phyloP scores from a whole-genome alignment of 23 tunicate genomes.

The Trididemnum clinides region DNA sequence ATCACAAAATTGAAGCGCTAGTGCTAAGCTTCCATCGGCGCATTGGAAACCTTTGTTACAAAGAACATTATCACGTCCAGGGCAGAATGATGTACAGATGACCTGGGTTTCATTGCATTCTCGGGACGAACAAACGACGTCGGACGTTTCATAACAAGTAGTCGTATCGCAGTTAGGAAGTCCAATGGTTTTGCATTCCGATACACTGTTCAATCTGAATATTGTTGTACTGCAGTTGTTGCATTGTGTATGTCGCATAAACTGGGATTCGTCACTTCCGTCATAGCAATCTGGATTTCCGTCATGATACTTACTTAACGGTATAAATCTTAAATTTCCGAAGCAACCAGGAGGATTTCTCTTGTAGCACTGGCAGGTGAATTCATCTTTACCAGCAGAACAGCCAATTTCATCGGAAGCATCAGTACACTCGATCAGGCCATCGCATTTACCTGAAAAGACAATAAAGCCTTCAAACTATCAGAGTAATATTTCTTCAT shows the following conservation, averaged over 20 bases:
- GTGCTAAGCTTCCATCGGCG: background rate
- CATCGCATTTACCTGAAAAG: background rate
- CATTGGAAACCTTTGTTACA: conserved; percentile 1
- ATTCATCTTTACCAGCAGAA: background rate
- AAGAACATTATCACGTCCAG: background rate
- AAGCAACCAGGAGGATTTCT: background rate
- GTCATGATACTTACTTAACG: background rate
- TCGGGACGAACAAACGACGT: background rate
- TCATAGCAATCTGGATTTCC: background rate
- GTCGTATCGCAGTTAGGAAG: background rate
- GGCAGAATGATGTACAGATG: conserved; percentile 14
- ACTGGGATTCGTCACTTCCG: conserved; percentile 3
- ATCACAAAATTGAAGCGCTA: conserved; percentile 1
- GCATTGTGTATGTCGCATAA: background rate
- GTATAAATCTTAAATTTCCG: background rate
- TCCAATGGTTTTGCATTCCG: background rate
- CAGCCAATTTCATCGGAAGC: background rate
- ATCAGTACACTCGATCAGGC: background rate
- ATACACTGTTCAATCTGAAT: background rate
- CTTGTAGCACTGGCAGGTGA: background rate
- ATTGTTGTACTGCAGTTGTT: background rate
- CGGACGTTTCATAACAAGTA: background rate
- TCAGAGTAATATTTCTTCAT: too few relatives aligned
- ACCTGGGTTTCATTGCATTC: background rate
- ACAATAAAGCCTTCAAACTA: background rate